phyloP scores from a whole-genome alignment of 2,888 invertebrate genomes.

The Falcaria lacertinaria region DNA sequence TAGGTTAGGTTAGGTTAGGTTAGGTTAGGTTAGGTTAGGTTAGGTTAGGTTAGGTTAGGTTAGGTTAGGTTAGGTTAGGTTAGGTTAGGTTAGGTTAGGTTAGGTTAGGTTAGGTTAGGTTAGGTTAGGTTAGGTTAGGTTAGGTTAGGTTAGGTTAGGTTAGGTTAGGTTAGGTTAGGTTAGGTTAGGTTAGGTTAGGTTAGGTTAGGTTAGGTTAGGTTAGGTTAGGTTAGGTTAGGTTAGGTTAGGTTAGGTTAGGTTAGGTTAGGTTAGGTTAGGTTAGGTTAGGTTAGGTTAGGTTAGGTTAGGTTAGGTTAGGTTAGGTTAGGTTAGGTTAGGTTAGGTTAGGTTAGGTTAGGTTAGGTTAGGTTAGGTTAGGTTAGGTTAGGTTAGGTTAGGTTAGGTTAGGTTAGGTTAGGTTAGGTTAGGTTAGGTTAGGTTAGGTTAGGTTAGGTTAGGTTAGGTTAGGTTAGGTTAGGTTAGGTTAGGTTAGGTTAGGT shows the following conservation, averaged over 20 bases:
- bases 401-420: too few species aligned
- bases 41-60: neutral
- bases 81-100: neutral
- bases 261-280: constrained; percentile 1
- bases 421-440: too few species aligned
- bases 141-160: constrained; percentile 1
- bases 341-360: constrained; percentile 1
- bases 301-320: neutral
- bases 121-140: neutral
- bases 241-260: constrained; percentile 1
- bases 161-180: constrained; percentile 1
- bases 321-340: constrained; percentile 1
- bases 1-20: neutral
- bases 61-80: neutral
- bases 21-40: neutral
- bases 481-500: too few species aligned
- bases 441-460: too few species aligned
- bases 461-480: too few species aligned
- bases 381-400: too few species aligned
- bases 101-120: neutral
- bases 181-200: constrained; percentile 1
- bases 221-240: neutral
- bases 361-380: constrained; percentile 1
- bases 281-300: constrained; percentile 1
- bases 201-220: constrained; percentile 1